Evolutionary conservation across 2,888 invertebrate genomes (phyloP), one percentile per base, ranked within the genome.

Genomic region (Drosophila pseudotakahashii): DNA sequence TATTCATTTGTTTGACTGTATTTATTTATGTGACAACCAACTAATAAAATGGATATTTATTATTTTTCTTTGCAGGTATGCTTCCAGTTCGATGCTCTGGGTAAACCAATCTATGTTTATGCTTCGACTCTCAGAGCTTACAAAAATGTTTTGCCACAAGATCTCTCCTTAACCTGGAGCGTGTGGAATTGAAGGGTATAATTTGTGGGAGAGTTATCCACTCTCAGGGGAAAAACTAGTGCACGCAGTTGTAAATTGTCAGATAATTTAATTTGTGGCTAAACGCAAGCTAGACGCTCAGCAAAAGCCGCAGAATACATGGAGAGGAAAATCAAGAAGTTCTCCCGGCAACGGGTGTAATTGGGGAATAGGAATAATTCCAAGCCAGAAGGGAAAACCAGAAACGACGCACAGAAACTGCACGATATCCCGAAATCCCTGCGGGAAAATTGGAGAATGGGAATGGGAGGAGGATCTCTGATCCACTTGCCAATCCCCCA

Each of bases 241-340:
- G 52, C 68, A 75, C 60, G 77, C 83, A 75, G 60, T 86, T 83
- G 76, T 78, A 82, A 88, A 79, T 78, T 82, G 88, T 82, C 79
- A 73, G 70, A 80, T 88, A 88, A 89, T 89, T 89, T 78, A 88
- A 88, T 85, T 89, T 85, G 84, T 64, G 84, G 89, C 69, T 89
- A 75, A 88, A 82, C 88, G 68, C 88, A 82, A 79, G 76, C 77
- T 75, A 85, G 75, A 77, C 60, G 77, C 58, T 72, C 7, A 74
- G 66, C 73, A 76, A 67, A 67, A 58, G 52, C 64, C 55, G 67
- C 57, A 34, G 2, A 19, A 50, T 59, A 69, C 74, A 68, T n/a
- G 34, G 26, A 44, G 36, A 48, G 14, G 48, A 30, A 67, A 36
- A 60, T 53, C 48, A 52, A 30, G 45, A 52, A 79, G 52, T 80